Base-by-base conservation (phyloP, 2,888 invertebrate species). In the Sesia bembeciformis region DNA sequence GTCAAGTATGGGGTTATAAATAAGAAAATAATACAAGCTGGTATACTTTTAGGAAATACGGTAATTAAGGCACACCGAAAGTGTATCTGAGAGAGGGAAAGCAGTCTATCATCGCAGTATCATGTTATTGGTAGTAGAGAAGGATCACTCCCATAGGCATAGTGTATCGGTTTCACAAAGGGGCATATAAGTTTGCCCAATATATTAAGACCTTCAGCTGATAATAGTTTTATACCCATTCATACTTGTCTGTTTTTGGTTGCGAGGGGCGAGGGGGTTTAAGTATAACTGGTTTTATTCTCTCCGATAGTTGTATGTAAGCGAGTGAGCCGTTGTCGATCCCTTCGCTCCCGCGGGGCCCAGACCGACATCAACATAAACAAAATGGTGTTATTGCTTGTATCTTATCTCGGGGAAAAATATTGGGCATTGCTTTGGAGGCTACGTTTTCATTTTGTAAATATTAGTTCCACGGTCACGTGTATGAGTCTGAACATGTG, bases 381-480 rank as follows among this genome's bases (percentile, higher is more conserved):
- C 84, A 84, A 83, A 83, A 82, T 75, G 71, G 71, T 76, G 80
- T 82, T 78, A 81, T 83, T 79, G 78, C 77, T 72, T 78, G 78
- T 83, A 83, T 84, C 80, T 81, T 84, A 83, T 85, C 81, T 78
- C 59, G 62, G 63, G 65, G 71, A 70, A 78, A 78, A 81, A 81
- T 82, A 81, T 76, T 70, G 66, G 64, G 70, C 74, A 74, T 58
- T 56, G 58, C 52, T 56, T 53, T 54, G 42, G 55, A 55, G 57
- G 7, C n/a, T 52, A 58, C 52, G 57, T 53, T 57, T 57, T 57
- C 56, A 60, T 60, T 62, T 52, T 58, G 58, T 52, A 58, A 54
- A 55, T 53, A 55, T 57, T 57, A 53, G 46, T 23, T 23, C 23
- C 23, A 23, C 23, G 23, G 23, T 23, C 23, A 23, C 23, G 23